phyloP scores from a whole-genome alignment of 2,888 invertebrate genomes.

The Drosophila stalkeri region DNA sequence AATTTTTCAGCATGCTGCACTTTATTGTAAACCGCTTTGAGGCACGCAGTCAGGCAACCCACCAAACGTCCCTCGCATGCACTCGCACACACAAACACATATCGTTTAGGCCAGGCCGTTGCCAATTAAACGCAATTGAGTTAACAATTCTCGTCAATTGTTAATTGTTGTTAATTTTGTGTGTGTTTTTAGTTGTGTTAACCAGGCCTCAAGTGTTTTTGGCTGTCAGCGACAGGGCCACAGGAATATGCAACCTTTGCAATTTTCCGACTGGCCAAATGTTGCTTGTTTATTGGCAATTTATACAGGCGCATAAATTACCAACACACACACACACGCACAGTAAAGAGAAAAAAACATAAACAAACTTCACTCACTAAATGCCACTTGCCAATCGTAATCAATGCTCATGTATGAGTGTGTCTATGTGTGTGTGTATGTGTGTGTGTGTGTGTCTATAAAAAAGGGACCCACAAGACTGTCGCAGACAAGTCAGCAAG shows the following conservation, averaged over 20 bases:
- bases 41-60: slow-evolving; percentile 56
- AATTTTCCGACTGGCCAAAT: slow-evolving; percentile 51
- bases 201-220: slow-evolving; percentile 50
- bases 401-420: slow-evolving; percentile 65
- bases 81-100: slow-evolving; percentile 13
- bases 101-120: slow-evolving; percentile 14
- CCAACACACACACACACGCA: slow-evolving; percentile 22
- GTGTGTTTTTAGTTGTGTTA: slow-evolving; percentile 70
- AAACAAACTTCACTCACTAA: slow-evolving; percentile 78
- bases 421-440: slow-evolving; percentile 25
- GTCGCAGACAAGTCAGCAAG: slow-evolving; percentile 45
- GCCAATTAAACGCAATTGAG: slow-evolving; percentile 70
- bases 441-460: slow-evolving; percentile 56
- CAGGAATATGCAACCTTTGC: slow-evolving; percentile 63
- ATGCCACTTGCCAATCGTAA: slow-evolving; percentile 82
- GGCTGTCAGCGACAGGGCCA: slow-evolving; percentile 29
- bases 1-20: slow-evolving; percentile 80
- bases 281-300: slow-evolving; percentile 76
- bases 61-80: slow-evolving; percentile 33
- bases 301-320: slow-evolving; percentile 80
- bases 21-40: slow-evolving; percentile 71
- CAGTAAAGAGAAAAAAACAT: slow-evolving; percentile 53
- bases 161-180: slow-evolving; percentile 69
- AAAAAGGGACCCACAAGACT: slow-evolving; percentile 62
- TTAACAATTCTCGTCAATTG: slow-evolving; percentile 54